Conservation (phyloP, 2,888 invertebrate species). For the Schizaphis graminum region DNA sequence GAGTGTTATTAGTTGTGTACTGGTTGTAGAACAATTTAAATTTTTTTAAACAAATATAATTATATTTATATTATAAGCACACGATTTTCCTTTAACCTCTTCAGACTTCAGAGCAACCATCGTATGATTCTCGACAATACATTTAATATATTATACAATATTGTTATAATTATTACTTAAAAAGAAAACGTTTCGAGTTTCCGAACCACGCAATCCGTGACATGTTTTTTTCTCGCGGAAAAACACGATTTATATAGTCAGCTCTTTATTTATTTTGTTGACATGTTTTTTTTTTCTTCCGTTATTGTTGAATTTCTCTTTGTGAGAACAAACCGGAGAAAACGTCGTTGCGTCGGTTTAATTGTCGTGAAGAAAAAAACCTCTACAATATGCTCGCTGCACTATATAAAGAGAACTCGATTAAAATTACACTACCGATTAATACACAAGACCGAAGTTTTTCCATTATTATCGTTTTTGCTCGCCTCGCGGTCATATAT, state of each 20-base stretch:
- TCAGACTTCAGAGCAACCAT: not conserved
- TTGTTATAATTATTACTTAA: not conserved
- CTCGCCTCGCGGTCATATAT: not conserved
- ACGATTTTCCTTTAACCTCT: not conserved
- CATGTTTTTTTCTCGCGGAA: conserved; percentile 31
- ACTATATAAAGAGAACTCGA: not conserved
- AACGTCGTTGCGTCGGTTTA: conserved; percentile 46
- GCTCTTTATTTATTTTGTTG: conserved; percentile 32
- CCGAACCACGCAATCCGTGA: conserved; percentile 24
- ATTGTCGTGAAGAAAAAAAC: conserved; percentile 29
- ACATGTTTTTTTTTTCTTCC: not conserved
- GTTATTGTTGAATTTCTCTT: conserved; percentile 47
- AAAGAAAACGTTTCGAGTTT: conserved; percentile 40
- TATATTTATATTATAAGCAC: not conserved
- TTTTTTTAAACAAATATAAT: not conserved
- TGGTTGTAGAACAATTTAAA: not conserved
- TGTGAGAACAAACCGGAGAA: conserved; percentile 44
- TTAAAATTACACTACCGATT: not conserved
- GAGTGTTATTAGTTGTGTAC: not conserved
- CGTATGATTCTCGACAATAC: not conserved
- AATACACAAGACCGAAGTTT: not conserved
- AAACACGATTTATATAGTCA: conserved; percentile 24
- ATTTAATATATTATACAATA: not conserved
- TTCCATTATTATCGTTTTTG: not conserved
- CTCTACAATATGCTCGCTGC: not conserved